Evolutionary conservation across 2,797 vertebrate species (phyloP), one percentile per base, ranked within the genome.

Genomic region (Macropodus opercularis): DNA sequence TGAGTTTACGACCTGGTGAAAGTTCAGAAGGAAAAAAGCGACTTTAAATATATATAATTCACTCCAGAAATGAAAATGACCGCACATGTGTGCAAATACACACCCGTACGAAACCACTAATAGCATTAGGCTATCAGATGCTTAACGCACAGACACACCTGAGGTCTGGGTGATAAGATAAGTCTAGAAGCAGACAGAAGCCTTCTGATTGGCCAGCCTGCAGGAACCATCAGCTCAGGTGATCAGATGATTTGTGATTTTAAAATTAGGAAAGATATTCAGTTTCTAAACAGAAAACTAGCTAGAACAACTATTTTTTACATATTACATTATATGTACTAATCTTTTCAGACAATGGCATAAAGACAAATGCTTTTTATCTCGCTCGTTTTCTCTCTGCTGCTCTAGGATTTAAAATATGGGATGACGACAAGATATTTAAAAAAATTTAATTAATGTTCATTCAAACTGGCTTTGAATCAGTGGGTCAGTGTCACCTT

Each of bases 91-190:
- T 17, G 15, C 22, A 48, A 19, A 22, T 23, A 43, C 21, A 24
- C 8, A 36, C 27, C 29, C 43, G 63, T 62, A 63, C 69, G 35
- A 68, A 76, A 54, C n/a, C 6, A 31, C 51, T 78, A 69, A 81
- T 70, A 54, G 70, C 63, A 82, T 82, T 78, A 83, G 52, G 36
- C 17, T 52, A 61, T 69, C 43, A 79, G 67, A 56, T 32, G 52
- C 63, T 77, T 75, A 72, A 76, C 69, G 68, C 69, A 68, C 63
- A 63, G 64, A 79, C 75, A 84, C 10, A 10, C 34, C 53, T 57
- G 27, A 43, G 43, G 59, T 48, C 48, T 78, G 34, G 27, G 52
- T 26, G 17, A 70, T 51, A 18, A 76, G 80, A 87, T 83, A 81
- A 83, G 24, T 69, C 56, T 27, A 23, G 59, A 74, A 61, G 51